These are phyloP conservation scores for Chloropsis hardwickii DNA, from an alignment of 2,113 vertebrate genomes.

Conservation along the genomic window DNA sequence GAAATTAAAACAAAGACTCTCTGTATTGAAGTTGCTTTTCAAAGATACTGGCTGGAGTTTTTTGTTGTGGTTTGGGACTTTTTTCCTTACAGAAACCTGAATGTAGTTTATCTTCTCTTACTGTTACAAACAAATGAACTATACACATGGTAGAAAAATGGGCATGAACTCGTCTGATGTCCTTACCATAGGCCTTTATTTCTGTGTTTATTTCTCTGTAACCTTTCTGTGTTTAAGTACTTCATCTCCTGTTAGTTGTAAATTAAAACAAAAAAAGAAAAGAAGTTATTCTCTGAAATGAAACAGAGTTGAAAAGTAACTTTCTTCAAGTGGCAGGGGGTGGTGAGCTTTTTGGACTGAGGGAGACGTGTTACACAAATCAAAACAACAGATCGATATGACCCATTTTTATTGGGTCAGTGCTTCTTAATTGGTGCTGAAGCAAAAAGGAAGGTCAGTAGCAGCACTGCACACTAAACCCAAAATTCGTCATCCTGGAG, in stretches of 20 bases:
- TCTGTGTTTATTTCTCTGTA: background rate
- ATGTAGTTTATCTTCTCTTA: background rate
- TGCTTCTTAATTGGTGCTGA: background rate
- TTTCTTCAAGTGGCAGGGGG: background rate
- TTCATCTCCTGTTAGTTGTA: background rate
- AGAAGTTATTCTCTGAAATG: background rate
- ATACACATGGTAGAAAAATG: background rate
- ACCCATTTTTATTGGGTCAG: conserved; percentile 34
- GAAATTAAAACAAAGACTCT: background rate
- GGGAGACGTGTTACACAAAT: background rate
- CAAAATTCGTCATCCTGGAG: background rate
- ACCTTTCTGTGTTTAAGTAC: background rate
- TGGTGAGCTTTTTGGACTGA: background rate
- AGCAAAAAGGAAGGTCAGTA: conserved; percentile 5
- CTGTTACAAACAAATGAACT: background rate
- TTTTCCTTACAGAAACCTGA: background rate
- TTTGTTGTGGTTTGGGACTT: background rate
- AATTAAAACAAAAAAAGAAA: background rate
- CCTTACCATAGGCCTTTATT: background rate
- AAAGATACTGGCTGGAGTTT: background rate
- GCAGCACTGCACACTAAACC: background rate
- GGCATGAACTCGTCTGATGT: background rate
- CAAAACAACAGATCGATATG: conserved; percentile 30
- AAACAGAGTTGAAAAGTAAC: conserved; percentile 17
- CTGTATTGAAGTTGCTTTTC: background rate